Evolutionary conservation across 2,113 vertebrate species (phyloP), one percentile per base, ranked within the genome.

Genomic region (Chlamydotis undulata): DNA sequence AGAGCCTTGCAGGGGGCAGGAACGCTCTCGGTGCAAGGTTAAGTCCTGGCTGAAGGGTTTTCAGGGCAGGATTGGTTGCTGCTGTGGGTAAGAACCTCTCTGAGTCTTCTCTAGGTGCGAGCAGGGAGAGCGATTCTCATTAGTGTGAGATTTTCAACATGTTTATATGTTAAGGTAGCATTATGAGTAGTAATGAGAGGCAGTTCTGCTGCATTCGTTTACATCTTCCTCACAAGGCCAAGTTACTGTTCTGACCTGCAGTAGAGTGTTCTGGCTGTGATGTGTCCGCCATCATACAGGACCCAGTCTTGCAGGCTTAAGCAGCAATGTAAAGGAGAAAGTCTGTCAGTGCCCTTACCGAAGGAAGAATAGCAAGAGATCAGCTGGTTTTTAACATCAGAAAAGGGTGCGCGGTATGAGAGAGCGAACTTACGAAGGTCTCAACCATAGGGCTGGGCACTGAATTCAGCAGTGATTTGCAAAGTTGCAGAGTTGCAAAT

Each of bases 401-500:
- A 57, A 81, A 33, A 24, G 4, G 1, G 7, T 56, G 63, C 78
- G 69, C 84, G 31, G 13, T 68, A 7, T 10, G 25, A 67, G 73
- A n/a, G 49, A 23, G 10, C 0, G 0, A 26, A 29, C 6, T 47
- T 17, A 14, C 0, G 21, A 52, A 39, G n/a, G 56, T 19, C 47
- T 60, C 1, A 2, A 61, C 22, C 4, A 0, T 17, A 29, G 57
- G 45, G 35, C 49, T 26, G 43, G 53, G 31, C 39, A 1, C 13
- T 35, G 61, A 43, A 39, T 16, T 78, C 41, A 25, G 63, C 8
- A 33, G 47, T 12, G 76, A 50, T 12, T 4, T 67, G 31, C 49
- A 33, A 37, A 16, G 35, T 35, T 35, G 35, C 35, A 35, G 35
- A 50, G 13, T 4, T 67, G 31, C 49, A 33, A 37, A 16, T 41